These are phyloP conservation scores for Drosophila biarmipes DNA, from an alignment of 1,140 invertebrate species.

Conservation along the genomic window DNA sequence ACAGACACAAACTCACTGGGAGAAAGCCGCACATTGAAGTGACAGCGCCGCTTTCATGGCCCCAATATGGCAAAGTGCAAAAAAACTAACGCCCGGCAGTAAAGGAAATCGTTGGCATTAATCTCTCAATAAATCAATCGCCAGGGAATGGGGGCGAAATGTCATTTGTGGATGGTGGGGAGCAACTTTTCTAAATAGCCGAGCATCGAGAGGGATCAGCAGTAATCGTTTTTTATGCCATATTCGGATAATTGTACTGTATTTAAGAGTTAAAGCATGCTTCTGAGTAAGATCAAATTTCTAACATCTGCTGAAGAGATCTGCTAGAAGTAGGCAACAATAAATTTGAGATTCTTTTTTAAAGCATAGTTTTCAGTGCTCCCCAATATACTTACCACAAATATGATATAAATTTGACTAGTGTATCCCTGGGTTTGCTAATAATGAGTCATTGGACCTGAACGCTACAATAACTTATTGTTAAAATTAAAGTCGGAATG, in stretches of 20 bases:
- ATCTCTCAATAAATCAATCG: constrained; percentile 63
- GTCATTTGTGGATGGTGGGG: constrained; percentile 19
- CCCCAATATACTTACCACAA: no score
- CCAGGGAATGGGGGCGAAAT: constrained; percentile 7
- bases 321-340: no score
- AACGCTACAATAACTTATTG: neutral
- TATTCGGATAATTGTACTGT: neutral
- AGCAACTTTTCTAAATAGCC: neutral
- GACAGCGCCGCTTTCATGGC: constrained; percentile 44
- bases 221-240: neutral
- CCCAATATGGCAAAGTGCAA: constrained; percentile 37
- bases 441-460: neutral
- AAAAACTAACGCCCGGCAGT: constrained; percentile 43
- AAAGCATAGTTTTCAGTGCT: no score
- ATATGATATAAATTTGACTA: neutral
- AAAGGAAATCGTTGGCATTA: constrained; percentile 51
- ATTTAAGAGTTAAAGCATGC: neutral
- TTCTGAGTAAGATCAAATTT: neutral
- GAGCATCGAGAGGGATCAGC: neutral
- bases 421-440: neutral
- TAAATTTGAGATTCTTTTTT: no score
- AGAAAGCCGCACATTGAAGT: constrained; percentile 40
- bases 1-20: constrained; percentile 4
- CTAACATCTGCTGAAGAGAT: no score
- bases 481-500: constrained; percentile 7